Evolutionary conservation across 2,888 invertebrate species (phyloP).

Genomic region (Tachina grossa): DNA sequence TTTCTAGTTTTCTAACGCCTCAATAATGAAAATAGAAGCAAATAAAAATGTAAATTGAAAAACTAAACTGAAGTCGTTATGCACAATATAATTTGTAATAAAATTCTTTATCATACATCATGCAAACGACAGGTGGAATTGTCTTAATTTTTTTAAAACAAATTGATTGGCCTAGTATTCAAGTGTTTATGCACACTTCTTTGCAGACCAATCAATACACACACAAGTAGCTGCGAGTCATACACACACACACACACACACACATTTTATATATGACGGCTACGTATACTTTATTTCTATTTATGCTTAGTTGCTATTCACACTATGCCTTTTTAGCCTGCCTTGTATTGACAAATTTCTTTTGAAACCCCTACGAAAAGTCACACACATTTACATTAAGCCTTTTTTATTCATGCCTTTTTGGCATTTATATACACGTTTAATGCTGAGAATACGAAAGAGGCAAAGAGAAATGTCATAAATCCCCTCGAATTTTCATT

Average conservation of each 20-base stretch:
- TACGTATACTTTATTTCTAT: constrained; percentile 21
- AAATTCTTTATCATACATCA: constrained; percentile 68
- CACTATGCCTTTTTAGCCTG: too few species aligned
- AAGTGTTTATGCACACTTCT: constrained; percentile 8
- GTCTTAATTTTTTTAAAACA: constrained; percentile 57
- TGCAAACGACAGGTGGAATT: constrained; percentile 67
- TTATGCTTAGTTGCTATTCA: not conserved
- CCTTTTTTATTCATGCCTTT: too few species aligned
- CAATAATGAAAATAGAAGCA: not conserved
- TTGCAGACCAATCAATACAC: not conserved
- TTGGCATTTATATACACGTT: too few species aligned
- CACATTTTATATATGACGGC: not conserved
- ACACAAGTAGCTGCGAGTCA: not conserved
- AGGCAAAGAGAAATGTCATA: too few species aligned
- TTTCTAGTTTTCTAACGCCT: too few species aligned
- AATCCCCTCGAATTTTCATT: too few species aligned
- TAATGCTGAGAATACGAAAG: too few species aligned
- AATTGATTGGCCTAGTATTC: constrained; percentile 59
- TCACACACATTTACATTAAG: too few species aligned
- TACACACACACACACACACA: not conserved
- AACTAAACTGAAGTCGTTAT: constrained; percentile 51
- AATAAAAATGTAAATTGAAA: not conserved
- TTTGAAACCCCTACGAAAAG: too few species aligned
- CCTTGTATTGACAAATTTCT: too few species aligned
- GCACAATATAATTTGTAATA: constrained; percentile 51